These are phyloP conservation scores for Bufotes viridis DNA, from an alignment of 2,797 vertebrate genomes.

Conservation along the genomic window DNA sequence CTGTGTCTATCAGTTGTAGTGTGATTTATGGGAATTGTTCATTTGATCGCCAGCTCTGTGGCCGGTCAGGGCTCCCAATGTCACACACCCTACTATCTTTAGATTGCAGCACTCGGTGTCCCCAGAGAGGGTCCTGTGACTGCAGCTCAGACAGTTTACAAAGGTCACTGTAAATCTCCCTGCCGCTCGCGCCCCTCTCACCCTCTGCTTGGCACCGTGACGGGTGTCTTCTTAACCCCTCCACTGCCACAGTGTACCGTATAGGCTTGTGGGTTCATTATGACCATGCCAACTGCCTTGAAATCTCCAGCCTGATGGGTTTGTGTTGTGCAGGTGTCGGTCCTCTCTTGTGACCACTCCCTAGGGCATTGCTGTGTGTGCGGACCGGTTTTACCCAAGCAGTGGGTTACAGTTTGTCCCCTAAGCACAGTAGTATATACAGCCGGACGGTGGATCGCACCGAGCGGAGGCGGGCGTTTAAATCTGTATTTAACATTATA, in stretches of 20 bases:
- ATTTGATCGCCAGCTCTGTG: background rate
- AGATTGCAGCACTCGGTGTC: conserved; percentile 43
- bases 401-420: background rate
- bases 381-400: background rate
- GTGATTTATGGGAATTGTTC: background rate
- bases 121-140: conserved; percentile 44
- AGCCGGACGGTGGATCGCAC: background rate
- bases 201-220: background rate
- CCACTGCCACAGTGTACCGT: background rate
- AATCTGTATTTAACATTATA: background rate
- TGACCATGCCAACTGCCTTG: background rate
- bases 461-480: background rate
- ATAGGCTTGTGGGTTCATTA: too few species aligned
- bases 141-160: conserved; percentile 50
- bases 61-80: background rate
- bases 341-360: too few species aligned
- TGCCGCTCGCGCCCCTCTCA: background rate
- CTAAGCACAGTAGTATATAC: too few species aligned
- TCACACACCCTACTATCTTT: conserved; percentile 53
- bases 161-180: conserved; percentile 57
- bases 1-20: background rate
- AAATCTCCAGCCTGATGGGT: background rate
- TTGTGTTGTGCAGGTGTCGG: background rate
- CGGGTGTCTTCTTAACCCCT: conserved; percentile 12
- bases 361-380: too few species aligned